Conservation (phyloP, 2,888 invertebrate species). For the Lagria hirta region DNA sequence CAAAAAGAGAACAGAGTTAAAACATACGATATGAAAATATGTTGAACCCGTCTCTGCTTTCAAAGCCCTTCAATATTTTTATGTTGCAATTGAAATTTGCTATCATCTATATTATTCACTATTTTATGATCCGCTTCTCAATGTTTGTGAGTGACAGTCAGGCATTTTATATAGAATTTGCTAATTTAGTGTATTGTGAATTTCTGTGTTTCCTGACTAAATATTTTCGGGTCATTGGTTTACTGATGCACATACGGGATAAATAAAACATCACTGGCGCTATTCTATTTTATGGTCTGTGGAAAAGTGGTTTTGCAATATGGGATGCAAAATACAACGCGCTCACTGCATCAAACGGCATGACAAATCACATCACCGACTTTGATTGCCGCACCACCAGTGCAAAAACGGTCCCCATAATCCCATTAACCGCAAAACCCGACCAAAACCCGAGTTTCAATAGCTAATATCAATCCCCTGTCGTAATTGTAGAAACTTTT, state of each 20-base stretch:
- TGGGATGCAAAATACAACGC: slow-evolving; percentile 48
- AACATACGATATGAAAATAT: no score
- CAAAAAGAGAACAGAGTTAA: no score
- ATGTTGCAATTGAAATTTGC: no score
- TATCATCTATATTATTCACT: slow-evolving; percentile 46
- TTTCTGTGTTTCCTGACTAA: slow-evolving; percentile 42
- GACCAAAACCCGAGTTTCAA: no score
- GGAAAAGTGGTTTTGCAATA: slow-evolving; percentile 48
- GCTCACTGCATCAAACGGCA: slow-evolving; percentile 42
- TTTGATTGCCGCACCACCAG: slow-evolving; percentile 18
- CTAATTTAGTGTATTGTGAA: slow-evolving; percentile 43
- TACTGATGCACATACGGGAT: slow-evolving; percentile 49
- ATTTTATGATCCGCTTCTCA: slow-evolving; percentile 48
- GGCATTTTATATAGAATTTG: slow-evolving; percentile 45
- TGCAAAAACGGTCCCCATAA: neutral
- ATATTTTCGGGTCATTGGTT: slow-evolving; percentile 51
- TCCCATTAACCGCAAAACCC: neutral
- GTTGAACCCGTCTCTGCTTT: no score
- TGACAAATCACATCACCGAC: slow-evolving; percentile 39
- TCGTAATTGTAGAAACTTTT: no score
- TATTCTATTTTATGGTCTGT: slow-evolving; percentile 49
- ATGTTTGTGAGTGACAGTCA: slow-evolving; percentile 46
- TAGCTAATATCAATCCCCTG: no score
- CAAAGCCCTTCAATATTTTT: no score
- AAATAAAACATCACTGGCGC: slow-evolving; percentile 51